Evolutionary conservation across 2,888 invertebrate genomes (phyloP), one percentile per base, ranked within the genome.

Genomic region (Macropis europaea): DNA sequence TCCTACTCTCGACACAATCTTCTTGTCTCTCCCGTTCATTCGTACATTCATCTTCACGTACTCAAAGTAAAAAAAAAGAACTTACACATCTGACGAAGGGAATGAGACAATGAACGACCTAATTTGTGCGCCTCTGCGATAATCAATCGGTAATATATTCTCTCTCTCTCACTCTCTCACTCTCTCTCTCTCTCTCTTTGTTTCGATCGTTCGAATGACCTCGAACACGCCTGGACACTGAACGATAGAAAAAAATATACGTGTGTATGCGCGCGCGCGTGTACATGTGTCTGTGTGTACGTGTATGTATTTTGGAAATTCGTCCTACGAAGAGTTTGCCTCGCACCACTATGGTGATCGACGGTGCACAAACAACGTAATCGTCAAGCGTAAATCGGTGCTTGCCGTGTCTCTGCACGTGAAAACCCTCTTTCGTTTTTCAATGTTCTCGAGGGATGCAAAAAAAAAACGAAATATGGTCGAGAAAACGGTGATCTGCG

Each of bases 301-400:
- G 32, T 54, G 68, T 50, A 59, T 54, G 52, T 43, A 76, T 32
- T 68, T 76, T 70, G 64, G 77, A 82, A 82, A 77, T 72, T 77
- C 40, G 61, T 71, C 45, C 73, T 79, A 76, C 69, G 68, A 61
- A 52, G 63, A 67, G 59, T 56, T 19, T 38, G 43, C 28, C 47
- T 43, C 43, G 42, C 57, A 61, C 60, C 64, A 43, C 40, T 34
- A n/a, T n/a, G n/a, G n/a, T 67, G 22, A 60, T 53, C 56, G 19
- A 47, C 53, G 45, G 62, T 40, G 47, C 40, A 36, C 22, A 53
- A 60, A 43, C 72, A 69, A 43, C 24, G 42, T 53, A 69, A 73
- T 28, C 36, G 6, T 54, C n/a, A n/a, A n/a, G n/a, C n/a, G n/a
- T n/a, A n/a, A n/a, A n/a, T n/a, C n/a, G n/a, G n/a, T n/a, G n/a